Evolutionary conservation across 30 jellyfish, hydroid and myxozoan species (phyloP), one percentile per base, ranked within the genome.

Genomic region (Haliclystus octoradiatus): DNA sequence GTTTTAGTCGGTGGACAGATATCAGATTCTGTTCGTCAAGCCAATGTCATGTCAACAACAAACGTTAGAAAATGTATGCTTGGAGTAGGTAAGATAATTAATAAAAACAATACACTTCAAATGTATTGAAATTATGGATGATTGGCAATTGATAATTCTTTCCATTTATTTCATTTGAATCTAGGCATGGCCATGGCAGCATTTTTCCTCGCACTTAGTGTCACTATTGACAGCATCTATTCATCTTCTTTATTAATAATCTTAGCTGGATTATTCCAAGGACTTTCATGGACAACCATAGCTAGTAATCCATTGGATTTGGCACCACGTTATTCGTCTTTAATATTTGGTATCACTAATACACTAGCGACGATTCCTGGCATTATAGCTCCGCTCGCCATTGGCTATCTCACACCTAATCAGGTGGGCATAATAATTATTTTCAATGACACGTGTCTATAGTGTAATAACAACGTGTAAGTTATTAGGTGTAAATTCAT

Each of bases 61-160:
- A 19, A 9, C 19, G 57, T 40, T 40, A 40, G 57, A 40, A 40
- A 40, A 40, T 40, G 57, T 19, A 5, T 40, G 69, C 80, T 94
- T 1, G 79, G 85, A 47, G 63, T 76, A 81, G 98, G 98, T 89
- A 19, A 1, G 82, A 34, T 31, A 5, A n/a, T 13, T 5, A 14
- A 22, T n/a, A n/a, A n/a, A n/a, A n/a, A n/a, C n/a, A n/a, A n/a
- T n/a, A n/a, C n/a, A n/a, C n/a, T n/a, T n/a, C n/a, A n/a, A n/a
- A n/a, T n/a, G n/a, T n/a, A n/a, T n/a, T n/a, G n/a, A n/a, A n/a
- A n/a, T n/a, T n/a, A n/a, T n/a, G n/a, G n/a, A n/a, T n/a, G n/a
- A n/a, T n/a, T n/a, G n/a, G n/a, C n/a, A n/a, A n/a, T n/a, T n/a
- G n/a, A n/a, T n/a, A n/a, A n/a, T n/a, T n/a, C n/a, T n/a, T n/a